These are phyloP conservation scores for Macrophya alboannulata DNA, from an alignment of 2,888 invertebrate genomes.

Conservation along the genomic window DNA sequence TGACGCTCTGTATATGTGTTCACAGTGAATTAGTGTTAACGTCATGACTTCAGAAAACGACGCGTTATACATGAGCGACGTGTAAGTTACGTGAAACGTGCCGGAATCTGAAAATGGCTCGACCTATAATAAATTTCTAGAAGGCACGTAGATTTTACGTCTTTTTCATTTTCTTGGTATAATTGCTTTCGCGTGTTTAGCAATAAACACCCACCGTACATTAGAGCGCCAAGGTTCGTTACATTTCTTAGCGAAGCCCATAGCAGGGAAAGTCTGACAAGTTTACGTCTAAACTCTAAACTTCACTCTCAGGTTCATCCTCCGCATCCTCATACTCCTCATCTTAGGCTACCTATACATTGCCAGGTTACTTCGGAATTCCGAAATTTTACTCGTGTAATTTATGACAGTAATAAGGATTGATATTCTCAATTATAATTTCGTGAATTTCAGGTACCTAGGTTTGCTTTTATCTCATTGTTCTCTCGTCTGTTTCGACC, in stretches of 20 bases:
- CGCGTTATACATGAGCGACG: not conserved
- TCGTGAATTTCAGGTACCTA: not conserved
- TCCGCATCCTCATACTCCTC: not conserved
- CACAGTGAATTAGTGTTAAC: not conserved
- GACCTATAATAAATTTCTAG: slow-evolving; percentile 17
- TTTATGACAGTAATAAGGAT: not conserved
- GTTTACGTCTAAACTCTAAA: slow-evolving; percentile 8
- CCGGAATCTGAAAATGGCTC: not conserved
- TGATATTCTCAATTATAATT: not conserved
- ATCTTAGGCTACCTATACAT: no score
- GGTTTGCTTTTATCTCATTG: not conserved
- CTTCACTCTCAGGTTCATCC: not conserved
- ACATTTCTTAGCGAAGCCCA: not conserved
- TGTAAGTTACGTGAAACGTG: slow-evolving; percentile 26
- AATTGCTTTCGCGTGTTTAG: slow-evolving; percentile 27
- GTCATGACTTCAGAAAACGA: not conserved
- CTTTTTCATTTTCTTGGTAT: slow-evolving; percentile 17
- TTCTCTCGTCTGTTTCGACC: not conserved
- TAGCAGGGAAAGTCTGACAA: not conserved
- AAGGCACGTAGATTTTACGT: slow-evolving; percentile 18
- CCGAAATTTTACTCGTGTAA: not conserved
- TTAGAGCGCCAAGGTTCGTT: not conserved
- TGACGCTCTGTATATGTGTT: no score
- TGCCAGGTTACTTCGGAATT: not conserved
- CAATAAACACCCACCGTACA: slow-evolving; percentile 17